Percentiles rank a stretch among this genome's conserved stretches.
Conservation (phyloP, 2,797 vertebrate genomes). For the Merluccius polli region DNA sequence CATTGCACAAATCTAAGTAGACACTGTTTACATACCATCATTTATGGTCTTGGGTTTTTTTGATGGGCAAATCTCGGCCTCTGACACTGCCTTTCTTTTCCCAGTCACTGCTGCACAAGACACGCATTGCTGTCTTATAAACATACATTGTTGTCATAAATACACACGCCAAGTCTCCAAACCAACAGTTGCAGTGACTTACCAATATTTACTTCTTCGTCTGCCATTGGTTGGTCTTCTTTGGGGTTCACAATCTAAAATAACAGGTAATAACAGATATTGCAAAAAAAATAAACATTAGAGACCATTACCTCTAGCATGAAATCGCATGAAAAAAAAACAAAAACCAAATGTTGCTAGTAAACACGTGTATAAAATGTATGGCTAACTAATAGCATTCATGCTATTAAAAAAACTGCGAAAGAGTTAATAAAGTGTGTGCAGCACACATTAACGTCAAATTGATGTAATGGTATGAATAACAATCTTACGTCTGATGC, state of each 20-base stretch:
- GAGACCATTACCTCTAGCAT: neutral
- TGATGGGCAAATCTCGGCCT: conserved; percentile 14
- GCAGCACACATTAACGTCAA: neutral
- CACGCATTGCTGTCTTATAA: neutral
- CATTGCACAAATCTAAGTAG: neutral
- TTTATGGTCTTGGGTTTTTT: conserved; percentile 54
- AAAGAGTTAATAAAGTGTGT: neutral
- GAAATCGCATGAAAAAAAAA: neutral
- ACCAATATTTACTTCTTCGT: neutral
- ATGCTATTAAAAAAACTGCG: neutral
- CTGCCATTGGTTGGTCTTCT: neutral
- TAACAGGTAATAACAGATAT: neutral
- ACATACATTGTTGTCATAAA: neutral
- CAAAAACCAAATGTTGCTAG: neutral
- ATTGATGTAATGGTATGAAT: neutral
- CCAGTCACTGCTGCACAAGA: conserved; percentile 25
- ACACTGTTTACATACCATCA: conserved; percentile 41
- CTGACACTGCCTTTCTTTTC: conserved; percentile 37
- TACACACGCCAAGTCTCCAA: neutral
- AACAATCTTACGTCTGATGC: conserved; percentile 39
- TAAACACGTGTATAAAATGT: neutral
- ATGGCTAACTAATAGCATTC: neutral
- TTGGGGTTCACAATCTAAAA: neutral
- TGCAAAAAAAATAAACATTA: neutral
- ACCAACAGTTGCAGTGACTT: neutral